Evolutionary conservation across 2,888 invertebrate genomes (phyloP).

Genomic region (Yponomeuta plumbellus): DNA sequence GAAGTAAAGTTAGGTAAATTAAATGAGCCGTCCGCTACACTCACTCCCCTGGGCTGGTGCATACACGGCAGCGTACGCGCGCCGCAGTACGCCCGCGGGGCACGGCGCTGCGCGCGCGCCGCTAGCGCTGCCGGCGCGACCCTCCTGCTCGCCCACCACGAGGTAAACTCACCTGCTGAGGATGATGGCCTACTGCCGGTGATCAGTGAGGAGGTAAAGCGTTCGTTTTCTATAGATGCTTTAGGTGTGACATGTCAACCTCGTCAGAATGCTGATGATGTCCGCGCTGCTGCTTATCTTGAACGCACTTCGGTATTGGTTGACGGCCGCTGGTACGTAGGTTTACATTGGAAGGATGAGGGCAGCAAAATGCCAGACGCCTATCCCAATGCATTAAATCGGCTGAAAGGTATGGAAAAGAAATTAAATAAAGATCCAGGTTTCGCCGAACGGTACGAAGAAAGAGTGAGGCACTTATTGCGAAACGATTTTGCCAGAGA

Average conservation of each 20-base stretch:
- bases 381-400: not conserved
- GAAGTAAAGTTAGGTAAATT: not conserved
- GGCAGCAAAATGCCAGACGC: not conserved
- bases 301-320: conserved; percentile 8
- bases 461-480: conserved; percentile 15
- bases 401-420: conserved; percentile 19
- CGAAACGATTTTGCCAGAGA: conserved; percentile 16
- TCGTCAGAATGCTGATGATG: conserved; percentile 21
- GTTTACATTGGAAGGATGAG: conserved; percentile 16
- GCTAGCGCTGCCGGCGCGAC: not conserved
- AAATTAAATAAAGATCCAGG: conserved; percentile 15
- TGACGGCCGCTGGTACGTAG: conserved; percentile 15
- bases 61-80: conserved; percentile 1
- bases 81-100: not conserved
- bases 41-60: conserved; percentile 17
- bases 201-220: conserved; percentile 16
- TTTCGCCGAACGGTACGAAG: conserved; percentile 9
- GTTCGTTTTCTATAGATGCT: conserved; percentile 20
- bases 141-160: not conserved
- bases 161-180: not conserved
- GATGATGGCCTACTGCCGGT: not conserved
- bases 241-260: conserved; percentile 21
- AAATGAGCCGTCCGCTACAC: conserved; percentile 16
- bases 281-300: not conserved
- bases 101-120: not conserved